Evolutionary conservation across 2,113 vertebrate genomes (phyloP), one percentile per base, ranked within the genome.

Genomic region (Hippocampus abdominalis): DNA sequence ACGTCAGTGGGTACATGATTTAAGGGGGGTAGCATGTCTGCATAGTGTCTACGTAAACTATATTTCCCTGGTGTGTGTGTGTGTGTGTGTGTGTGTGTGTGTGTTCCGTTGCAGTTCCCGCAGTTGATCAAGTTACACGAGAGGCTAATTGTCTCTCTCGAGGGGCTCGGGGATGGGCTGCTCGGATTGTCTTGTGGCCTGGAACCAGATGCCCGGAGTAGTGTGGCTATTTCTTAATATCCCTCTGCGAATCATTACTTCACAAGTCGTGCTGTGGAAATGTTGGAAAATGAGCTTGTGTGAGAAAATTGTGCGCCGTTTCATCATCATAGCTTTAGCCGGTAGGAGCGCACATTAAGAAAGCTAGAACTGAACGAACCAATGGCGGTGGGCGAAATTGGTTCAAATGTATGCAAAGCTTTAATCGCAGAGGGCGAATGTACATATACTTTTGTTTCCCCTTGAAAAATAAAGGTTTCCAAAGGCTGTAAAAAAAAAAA

Each of bases 131-230:
- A 83, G 88, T 90, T 91, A 84, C 88, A 89, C 83, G 83, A 72
- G 84, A 76, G 85, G 85, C 86, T 88, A 89, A 90, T 91, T 89
- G 88, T 90, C 79, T 86, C 79, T 88, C 89, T 90, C 83, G 81
- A 54, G 83, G 79, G 85, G 73, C 81, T 84, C 81, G 60, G 84
- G 70, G 88, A 87, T 87, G 82, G 81, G 80, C 79, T 59, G 29
- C 86, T 89, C 78, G 84, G 89, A 91, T 89, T 86, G 86, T 87
- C 79, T 80, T 83, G 87, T 79, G 81, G 87, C 84, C 80, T 86
- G 80, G 81, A 88, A 89, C 89, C 88, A 90, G 84, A 90, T 89
- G 84, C 81, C 87, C 72, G 80, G 68, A 29, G 72, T 64, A 25
- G 72, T 82, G 74, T 70, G 79, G 27, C 69, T 59, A 61, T 76